Evolutionary conservation across 2,888 invertebrate genomes (phyloP), one percentile per base, ranked within the genome.

Genomic region (Quadroppia sp.): DNA sequence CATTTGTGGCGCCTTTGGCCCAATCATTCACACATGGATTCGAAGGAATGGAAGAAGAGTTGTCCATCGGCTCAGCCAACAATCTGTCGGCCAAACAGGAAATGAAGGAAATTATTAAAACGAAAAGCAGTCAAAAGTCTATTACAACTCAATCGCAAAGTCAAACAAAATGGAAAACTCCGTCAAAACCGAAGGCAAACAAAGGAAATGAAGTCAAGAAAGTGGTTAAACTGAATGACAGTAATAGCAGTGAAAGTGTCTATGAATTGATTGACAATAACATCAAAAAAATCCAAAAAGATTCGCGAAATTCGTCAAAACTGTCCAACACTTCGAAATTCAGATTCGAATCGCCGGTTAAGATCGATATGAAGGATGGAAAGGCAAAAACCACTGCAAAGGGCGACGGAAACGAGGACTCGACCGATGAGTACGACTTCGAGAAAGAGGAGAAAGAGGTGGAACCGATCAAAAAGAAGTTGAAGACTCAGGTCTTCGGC

Each of bases 81-180:
- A n/a, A 9, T 28, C n/a, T 64, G n/a, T 32, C 64, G 15, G 64
- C 64, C n/a, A 64, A 64, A 64, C 64, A 64, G 11, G 64, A 32
- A 64, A 23, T 25, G 28, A 2, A 32, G 32, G 6, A 59, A 59
- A 59, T 11, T 17, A 13, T 59, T 17, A 56, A 56, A 56, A 2
- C n/a, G 15, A 50, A 50, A 20, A 50, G 20, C 20, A 17, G 50
- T 50, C 50, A 50, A 20, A 50, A 20, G 20, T 15, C 36, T 13
- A n/a, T 1, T 1, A 9, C 6, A 36, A 30, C 15, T 36, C 17
- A 9, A 13, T n/a, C 32, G 36, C 32, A 64, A 36, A 36, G 20
- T 9, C 17, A n/a, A 13, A 4, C 20, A 17, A 36, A 32, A 36
- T 7, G 36, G 2, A 64, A 64, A 40, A 3, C 11, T 17, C 36